Conservation (phyloP, 2,797 vertebrate species). For the Coendou prehensilis region DNA sequence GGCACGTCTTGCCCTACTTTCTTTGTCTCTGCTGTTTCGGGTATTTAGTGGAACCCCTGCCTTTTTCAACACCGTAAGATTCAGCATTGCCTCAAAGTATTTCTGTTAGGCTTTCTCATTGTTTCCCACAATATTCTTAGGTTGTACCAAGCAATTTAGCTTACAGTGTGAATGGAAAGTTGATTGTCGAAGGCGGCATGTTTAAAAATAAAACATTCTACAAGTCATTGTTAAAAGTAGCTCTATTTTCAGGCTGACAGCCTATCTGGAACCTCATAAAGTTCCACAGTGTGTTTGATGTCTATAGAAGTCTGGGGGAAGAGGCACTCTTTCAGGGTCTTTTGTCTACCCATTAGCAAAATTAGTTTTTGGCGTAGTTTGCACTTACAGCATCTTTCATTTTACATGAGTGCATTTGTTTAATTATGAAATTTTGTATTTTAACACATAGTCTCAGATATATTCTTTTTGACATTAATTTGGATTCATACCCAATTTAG, state of each 20-base stretch:
- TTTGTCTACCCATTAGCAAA: background rate
- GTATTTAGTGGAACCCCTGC: background rate
- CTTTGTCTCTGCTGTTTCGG: background rate
- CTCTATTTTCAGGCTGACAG: background rate
- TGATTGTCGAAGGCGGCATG: background rate
- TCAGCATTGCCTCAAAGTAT: background rate
- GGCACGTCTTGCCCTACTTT: background rate
- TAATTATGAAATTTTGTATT: constrained; percentile 33
- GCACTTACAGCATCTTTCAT: background rate
- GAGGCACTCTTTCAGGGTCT: background rate
- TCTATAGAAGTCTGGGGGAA: background rate
- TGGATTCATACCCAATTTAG: background rate
- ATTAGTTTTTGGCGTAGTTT: background rate
- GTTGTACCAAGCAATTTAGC: background rate
- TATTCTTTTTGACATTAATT: constrained; percentile 6
- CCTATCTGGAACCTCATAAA: background rate
- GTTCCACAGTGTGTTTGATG: background rate
- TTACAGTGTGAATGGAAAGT: background rate
- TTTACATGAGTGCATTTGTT: background rate
- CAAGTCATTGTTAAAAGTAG: background rate
- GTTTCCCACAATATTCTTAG: background rate
- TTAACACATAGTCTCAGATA: background rate
- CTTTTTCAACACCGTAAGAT: background rate
- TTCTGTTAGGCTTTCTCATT: background rate
- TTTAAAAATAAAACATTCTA: constrained; percentile 56